A percentile compares a stretch with the other conserved stretches of the same genome.
Conservation (phyloP, 2,797 vertebrate genomes). For the Eospalax fontanierii region DNA sequence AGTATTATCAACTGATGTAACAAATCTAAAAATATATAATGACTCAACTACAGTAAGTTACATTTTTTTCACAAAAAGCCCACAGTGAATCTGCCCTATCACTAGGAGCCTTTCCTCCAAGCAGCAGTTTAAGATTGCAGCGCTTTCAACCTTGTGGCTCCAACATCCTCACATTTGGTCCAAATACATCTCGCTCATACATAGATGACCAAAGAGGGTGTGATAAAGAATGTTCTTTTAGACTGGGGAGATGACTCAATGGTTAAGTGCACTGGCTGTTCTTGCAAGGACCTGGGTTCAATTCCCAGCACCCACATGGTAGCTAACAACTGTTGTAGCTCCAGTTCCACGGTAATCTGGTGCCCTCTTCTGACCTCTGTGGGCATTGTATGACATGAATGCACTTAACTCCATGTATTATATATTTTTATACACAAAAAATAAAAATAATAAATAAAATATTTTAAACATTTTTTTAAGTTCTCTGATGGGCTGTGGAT, state of each 20-base stretch:
- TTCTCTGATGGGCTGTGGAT: not conserved
- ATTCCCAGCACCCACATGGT: too few relatives aligned
- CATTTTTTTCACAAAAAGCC: not conserved
- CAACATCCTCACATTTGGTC: not conserved
- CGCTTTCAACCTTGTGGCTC: not conserved
- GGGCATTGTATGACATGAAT: too few relatives aligned
- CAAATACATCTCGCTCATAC: not conserved
- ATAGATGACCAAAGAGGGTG: not conserved
- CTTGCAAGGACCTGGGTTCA: too few relatives aligned
- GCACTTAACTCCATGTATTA: too few relatives aligned
- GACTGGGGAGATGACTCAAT: too few relatives aligned
- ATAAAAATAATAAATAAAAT: not conserved
- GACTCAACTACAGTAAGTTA: not conserved
- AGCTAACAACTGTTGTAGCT: too few relatives aligned
- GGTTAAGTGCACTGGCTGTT: too few relatives aligned
- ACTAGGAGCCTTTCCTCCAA: not conserved
- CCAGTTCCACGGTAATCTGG: too few relatives aligned
- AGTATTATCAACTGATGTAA: not conserved
- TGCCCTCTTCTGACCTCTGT: too few relatives aligned
- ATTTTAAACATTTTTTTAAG: not conserved
- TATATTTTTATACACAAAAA: too few relatives aligned
- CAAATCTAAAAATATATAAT: not conserved
- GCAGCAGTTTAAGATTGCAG: not conserved
- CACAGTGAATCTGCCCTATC: not conserved
- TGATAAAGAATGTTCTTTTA: too few relatives aligned